Base-by-base conservation (phyloP, 1,140 invertebrate species). In the Penaeus vannamei region DNA sequence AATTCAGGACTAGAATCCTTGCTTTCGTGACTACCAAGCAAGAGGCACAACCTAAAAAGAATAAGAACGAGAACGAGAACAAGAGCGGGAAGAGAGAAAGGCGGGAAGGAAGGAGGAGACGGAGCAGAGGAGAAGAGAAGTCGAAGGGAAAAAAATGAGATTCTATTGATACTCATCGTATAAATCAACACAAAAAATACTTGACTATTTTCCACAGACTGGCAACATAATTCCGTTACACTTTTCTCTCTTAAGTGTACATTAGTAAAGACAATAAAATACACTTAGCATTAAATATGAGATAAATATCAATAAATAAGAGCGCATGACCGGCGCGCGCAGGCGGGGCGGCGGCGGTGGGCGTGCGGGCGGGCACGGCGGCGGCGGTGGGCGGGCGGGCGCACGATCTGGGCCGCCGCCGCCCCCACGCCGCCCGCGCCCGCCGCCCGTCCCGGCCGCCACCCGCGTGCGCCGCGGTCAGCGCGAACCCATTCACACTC, bases 251-350 rank as follows among this genome's bases (percentile, higher is more conserved):
- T 53, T 26, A 88, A 88, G 87, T 88, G 87, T 88, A 88, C 87
- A 88, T 61, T 83, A 89, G 87, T 89, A 89, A 89, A 89, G 83
- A 89, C 87, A 89, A 89, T 89, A 89, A 89, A 89, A 89, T 89
- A 89, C 87, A 89, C 72, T 85, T 85, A 89, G 83, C 87, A 66
- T 89, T 89, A 89, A 89, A 89, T 89, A 89, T 77, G 76, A 89
- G 87, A 89, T 89, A 89, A 89, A 89, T 89, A 89, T 60, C 76
- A 89, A 89, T 89, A 89, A 89, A 89, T 89, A 89, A 89, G 61
- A 80, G 46, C 72, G 84, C 72, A 26, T 29, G 53, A 17, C 36
- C 62, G 83, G 83, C 32, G 84, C 22, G 84, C 46, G 66, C 60
- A 59, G 61, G 64, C 62, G 69, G 79, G 60, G 59, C 23, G 77